These are phyloP conservation scores for Drosophila lowei DNA, from an alignment of 1,140 invertebrate species.

Conservation along the genomic window DNA sequence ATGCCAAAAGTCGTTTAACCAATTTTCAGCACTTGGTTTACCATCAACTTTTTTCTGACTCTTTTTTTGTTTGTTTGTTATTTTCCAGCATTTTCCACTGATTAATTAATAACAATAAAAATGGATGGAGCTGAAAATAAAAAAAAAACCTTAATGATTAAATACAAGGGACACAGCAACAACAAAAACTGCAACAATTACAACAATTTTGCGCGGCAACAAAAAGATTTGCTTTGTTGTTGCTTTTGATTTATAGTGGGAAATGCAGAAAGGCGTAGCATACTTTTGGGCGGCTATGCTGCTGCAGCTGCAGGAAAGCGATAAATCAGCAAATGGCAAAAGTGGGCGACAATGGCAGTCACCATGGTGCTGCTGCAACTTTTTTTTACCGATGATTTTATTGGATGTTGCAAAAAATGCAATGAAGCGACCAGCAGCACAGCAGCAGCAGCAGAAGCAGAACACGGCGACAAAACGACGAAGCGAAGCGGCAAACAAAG, in stretches of 20 bases:
- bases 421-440: slow-evolving; percentile 71
- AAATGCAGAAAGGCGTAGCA: slow-evolving; percentile 55
- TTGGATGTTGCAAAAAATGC: slow-evolving; percentile 69
- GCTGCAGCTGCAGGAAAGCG: slow-evolving; percentile 46
- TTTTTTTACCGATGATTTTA: slow-evolving; percentile 70
- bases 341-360: slow-evolving; percentile 55
- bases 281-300: slow-evolving; percentile 49
- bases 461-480: slow-evolving; percentile 43
- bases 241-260: slow-evolving; percentile 78
- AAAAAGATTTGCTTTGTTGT: slow-evolving; percentile 50
- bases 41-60: slow-evolving; percentile 19
- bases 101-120: slow-evolving; percentile 82
- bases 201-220: neutral
- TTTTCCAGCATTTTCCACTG: slow-evolving; percentile 64
- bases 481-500: slow-evolving; percentile 48
- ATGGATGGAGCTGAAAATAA: slow-evolving; percentile 28
- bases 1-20: slow-evolving; percentile 34
- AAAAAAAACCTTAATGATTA: slow-evolving; percentile 64
- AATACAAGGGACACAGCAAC: slow-evolving; percentile 55
- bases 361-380: slow-evolving; percentile 36
- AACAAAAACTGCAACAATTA: slow-evolving; percentile 12
- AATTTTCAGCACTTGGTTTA: slow-evolving; percentile 23
- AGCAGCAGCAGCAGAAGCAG: slow-evolving; percentile 31
- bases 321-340: slow-evolving; percentile 74
- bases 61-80: slow-evolving; percentile 21